These are phyloP conservation scores for Sturmia bella DNA, from an alignment of 2,888 invertebrate genomes.

Conservation along the genomic window DNA sequence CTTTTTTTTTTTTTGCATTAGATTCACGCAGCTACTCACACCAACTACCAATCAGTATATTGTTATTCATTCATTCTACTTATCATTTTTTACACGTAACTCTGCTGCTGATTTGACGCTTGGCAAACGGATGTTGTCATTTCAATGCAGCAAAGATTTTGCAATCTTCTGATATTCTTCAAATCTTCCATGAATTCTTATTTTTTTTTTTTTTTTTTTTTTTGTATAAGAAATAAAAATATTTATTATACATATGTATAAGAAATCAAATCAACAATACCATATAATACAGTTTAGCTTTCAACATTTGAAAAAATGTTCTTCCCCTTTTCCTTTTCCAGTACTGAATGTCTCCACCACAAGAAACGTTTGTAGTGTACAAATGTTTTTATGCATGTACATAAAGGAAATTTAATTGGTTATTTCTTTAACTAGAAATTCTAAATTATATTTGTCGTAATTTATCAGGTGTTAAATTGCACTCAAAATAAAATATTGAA, in stretches of 20 bases:
- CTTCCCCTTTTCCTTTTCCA: too few relatives aligned
- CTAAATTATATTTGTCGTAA: conserved; percentile 7
- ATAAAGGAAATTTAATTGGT: conserved; percentile 27
- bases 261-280: too few relatives aligned
- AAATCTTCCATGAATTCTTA: background rate
- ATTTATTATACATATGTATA: background rate
- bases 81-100: conserved; percentile 42
- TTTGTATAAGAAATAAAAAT: background rate
- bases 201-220: background rate
- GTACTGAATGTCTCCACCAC: too few relatives aligned
- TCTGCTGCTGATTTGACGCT: background rate
- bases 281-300: too few relatives aligned
- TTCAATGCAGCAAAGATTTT: background rate
- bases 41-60: background rate
- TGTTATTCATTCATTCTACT: conserved; percentile 5
- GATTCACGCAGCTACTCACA: conserved; percentile 13
- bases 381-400: conserved; percentile 9
- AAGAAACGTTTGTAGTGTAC: too few relatives aligned
- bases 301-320: too few relatives aligned
- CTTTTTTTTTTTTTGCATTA: conserved; percentile 11
- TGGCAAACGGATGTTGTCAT: conserved; percentile 34
- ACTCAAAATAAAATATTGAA: conserved; percentile 29
- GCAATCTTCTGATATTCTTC: background rate
- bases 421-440: conserved; percentile 10
- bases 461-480: conserved; percentile 56